Evolutionary conservation across 2,797 vertebrate species (phyloP), one percentile per base, ranked within the genome.

Genomic region (Myotis daubentonii): DNA sequence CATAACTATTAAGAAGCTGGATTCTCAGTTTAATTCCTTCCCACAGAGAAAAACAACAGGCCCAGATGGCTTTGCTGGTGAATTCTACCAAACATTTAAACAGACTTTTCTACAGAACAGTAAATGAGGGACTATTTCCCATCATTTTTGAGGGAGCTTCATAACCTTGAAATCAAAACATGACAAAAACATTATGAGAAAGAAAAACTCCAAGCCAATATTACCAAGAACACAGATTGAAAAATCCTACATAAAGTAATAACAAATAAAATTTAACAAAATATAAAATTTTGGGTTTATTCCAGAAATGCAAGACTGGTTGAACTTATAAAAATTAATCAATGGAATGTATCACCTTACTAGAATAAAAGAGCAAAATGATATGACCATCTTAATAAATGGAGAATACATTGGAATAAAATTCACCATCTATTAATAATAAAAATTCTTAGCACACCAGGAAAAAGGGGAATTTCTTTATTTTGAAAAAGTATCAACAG

Each of bases 61-160:
- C 47, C 91, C 94, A 93, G 82, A 95, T 92, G 95, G 88, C 80
- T 85, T 79, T 93, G 41, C 57, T 94, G 68, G 60, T 93, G 44
- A 89, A 84, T 80, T 72, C 66, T 38, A 94, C 66, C 74, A 89
- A 95, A 93, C n/a, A 62, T 92, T 97, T 93, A 71, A 94, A 89
- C 86, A 95, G 91, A 76, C 33, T 91, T 92, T 96, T 84, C 88
- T 68, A 62, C 60, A 92, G n/a, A 94, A 91, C 28, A 71, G 66
- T 83, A 91, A 93, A 91, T 0, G 8, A 82, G 57, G 19, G 41
- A 85, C 60, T 92, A 55, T 44, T 68, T 96, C 66, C 49, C 47
- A 74, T 93, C 44, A 79, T 94, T 94, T 94, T 75, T 74, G 62
- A 95, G 79, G 53, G 60, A 71, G 44, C 57, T 68, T 78, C 76